Base-by-base conservation (phyloP, 2,888 invertebrate species). In the Drosophila tanythrix region DNA sequence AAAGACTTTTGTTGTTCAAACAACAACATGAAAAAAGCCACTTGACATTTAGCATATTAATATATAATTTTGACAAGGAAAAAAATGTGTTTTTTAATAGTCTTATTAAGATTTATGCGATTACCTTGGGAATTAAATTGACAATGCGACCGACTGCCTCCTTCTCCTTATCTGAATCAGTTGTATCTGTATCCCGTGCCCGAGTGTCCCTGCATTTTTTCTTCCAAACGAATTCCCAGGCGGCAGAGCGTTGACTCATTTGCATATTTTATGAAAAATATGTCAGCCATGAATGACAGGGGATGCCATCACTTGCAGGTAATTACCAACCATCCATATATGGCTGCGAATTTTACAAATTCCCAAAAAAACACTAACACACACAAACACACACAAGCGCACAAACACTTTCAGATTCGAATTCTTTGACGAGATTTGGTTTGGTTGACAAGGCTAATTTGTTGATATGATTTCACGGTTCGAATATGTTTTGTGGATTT, bases 41-140 rank as follows among this genome's bases (percentile, higher is more conserved):
- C 79, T 84, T 77, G 79, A 79, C 74, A 74, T 59, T 81, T 75
- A 70, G 66, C 56, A 68, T 62, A 62, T 62, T 70, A 69, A 63
- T 70, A 18, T n/a, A 43, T 51, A 69, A 60, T 70, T 57, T 67
- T 33, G 21, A 21, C 50, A 67, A 66, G 48, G 43, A 21, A 27
- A 29, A 8, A 48, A 18, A 52, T 29, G 21, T 35, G 33, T 46
- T 63, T 59, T 76, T 84, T 81, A 78, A 84, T 83, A 67, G 65
- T 81, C 78, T 75, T 86, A 70, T 76, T 75, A 78, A 68, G 59
- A 79, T 77, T 78, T 76, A 85, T 79, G 74, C 58, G 69, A 55
- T 85, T 88, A 88, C 85, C 85, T 88, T 86, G 85, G 68, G 63
- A 81, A 73, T 85, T 76, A 65, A 81, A 85, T 88, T 76, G 79